Evolutionary conservation across 2,113 vertebrate species (phyloP), one percentile per base, ranked within the genome.

Genomic region (Casuarius casuarius): DNA sequence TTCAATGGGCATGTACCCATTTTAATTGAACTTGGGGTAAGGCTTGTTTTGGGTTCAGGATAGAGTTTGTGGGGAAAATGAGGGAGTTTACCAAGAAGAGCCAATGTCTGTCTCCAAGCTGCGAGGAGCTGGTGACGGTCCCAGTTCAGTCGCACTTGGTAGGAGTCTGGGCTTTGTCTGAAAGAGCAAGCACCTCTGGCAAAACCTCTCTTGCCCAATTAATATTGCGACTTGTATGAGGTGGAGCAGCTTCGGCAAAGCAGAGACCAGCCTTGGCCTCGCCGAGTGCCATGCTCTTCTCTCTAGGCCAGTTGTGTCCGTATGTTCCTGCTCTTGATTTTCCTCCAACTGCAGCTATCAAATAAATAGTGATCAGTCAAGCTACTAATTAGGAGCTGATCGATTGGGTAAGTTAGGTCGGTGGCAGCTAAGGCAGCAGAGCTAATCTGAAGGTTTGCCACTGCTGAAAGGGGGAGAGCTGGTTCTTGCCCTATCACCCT

Each of bases 131-230:
- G 33, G 42, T 46, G 31, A 16, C 22, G 16, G 51, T 68, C 3
- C 4, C 0, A 0, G 67, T 73, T 62, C 12, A 15, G 21, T 56
- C 40, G 72, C 18, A 1, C 26, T 21, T 3, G 22, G 6, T 40
- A 3, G 19, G 67, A 17, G 42, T 79, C 46, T 48, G 46, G 46
- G 46, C 18, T 48, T 19, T 48, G 18, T 19, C 46, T 48, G 18
- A 17, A 48, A 48, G 46, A 18, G 7, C 46, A 48, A 48, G 46
- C 46, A 48, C 46, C 46, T 48, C 46, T 48, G 19, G 46, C 6
- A 7, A 48, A 48, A 5, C 21, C 31, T 31, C 48, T 49, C 67
- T 46, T 33, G 23, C 25, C 68, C 9, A 2, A 9, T 38, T 33
- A 35, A 20, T 9, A 3, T 0, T 19, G 18, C 46, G 12, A 48